Percentiles rank a stretch among this genome's conserved stretches.
These are phyloP conservation scores for Bombylius discolor DNA, from an alignment of 2,888 invertebrate genomes.

Conservation along the genomic window DNA sequence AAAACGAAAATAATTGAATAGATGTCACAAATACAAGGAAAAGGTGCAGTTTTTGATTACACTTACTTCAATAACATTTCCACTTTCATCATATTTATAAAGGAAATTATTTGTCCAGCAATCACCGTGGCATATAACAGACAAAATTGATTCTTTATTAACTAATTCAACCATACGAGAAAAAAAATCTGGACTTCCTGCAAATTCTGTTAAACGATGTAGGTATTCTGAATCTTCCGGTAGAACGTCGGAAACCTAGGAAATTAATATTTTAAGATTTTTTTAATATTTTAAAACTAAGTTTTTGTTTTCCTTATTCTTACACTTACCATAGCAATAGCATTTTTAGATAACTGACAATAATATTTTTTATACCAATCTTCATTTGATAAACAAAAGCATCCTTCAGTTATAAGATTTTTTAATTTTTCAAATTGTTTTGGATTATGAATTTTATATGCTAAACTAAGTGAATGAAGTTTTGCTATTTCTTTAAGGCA, in stretches of 20 bases:
- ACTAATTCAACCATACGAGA: conserved; percentile 52
- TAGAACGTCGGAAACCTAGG: conserved; percentile 28
- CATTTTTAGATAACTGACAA: conserved; percentile 48
- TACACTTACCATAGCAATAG: conserved; percentile 46
- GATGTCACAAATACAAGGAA: neutral
- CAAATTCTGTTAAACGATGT: conserved; percentile 45
- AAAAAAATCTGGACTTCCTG: conserved; percentile 51
- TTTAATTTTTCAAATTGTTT: conserved; percentile 41
- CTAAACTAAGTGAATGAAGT: conserved; percentile 51
- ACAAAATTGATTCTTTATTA: conserved; percentile 46
- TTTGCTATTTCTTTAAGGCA: conserved; percentile 48
- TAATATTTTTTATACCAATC: conserved; percentile 59
- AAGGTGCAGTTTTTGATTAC: too few species aligned
- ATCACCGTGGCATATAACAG: conserved; percentile 60
- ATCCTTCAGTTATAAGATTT: conserved; percentile 38
- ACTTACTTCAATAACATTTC: conserved; percentile 42
- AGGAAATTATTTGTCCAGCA: conserved; percentile 65
- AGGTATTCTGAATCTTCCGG: conserved; percentile 40
- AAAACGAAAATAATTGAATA: conserved; percentile 14
- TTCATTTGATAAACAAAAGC: conserved; percentile 51
- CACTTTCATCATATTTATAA: conserved; percentile 43
- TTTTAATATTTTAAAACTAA: too few species aligned
- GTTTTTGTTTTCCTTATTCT: neutral
- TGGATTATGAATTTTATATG: conserved; percentile 46
- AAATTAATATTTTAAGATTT: too few species aligned